Percentiles rank a stretch among this genome's conserved stretches.
Conservation (phyloP, 2,113 vertebrate species). For the Hipposideros armiger region DNA sequence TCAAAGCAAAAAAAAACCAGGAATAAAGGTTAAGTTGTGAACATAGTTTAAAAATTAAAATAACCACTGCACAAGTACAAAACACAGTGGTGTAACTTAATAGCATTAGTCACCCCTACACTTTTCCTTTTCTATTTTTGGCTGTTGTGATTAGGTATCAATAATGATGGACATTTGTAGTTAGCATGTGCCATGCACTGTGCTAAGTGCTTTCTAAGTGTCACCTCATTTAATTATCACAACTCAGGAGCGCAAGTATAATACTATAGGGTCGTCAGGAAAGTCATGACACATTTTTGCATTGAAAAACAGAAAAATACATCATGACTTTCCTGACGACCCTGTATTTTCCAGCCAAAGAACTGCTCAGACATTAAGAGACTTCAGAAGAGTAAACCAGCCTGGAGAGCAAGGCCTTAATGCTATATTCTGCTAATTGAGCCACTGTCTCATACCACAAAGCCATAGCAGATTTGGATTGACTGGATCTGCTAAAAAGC, state of each 20-base stretch:
- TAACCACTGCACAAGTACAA: neutral
- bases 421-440: neutral
- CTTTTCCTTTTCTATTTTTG: neutral
- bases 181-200: neutral
- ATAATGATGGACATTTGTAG: neutral
- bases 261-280: neutral
- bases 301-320: too few relatives aligned
- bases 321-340: too few relatives aligned
- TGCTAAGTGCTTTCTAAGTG: neutral
- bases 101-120: neutral
- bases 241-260: neutral
- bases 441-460: neutral
- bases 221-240: neutral
- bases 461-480: neutral
- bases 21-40: conserved; percentile 18
- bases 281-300: too few relatives aligned
- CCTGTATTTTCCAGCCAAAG: neutral
- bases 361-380: neutral
- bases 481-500: neutral
- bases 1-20: conserved; percentile 1
- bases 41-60: conserved; percentile 1
- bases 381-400: neutral
- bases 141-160: neutral
- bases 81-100: neutral
- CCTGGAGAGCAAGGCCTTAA: neutral